Percentiles rank a stretch among this genome's conserved stretches.
These are phyloP conservation scores for Philopotamus ludificatus DNA, from an alignment of 1,140 invertebrate species.

Conservation along the genomic window DNA sequence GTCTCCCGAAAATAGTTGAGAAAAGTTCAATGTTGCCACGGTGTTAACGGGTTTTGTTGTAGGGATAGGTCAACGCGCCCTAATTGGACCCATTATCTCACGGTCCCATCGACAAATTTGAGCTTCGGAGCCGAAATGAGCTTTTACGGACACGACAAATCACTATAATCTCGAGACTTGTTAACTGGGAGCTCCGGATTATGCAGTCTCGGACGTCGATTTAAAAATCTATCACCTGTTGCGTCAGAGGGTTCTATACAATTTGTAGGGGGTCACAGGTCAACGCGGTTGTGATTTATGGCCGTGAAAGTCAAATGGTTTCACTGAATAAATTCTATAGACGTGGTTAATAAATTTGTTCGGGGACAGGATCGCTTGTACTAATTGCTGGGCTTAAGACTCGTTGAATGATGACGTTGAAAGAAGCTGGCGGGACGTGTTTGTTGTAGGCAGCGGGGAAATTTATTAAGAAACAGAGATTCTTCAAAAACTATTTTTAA, in stretches of 20 bases:
- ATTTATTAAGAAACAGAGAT: neutral
- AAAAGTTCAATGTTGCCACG: neutral
- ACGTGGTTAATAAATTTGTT: neutral
- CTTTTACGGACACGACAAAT: neutral
- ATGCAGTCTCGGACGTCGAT: no score
- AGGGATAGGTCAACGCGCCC: slow-evolving; percentile 6
- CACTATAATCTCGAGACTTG: neutral
- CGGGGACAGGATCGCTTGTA: neutral
- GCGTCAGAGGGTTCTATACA: no score
- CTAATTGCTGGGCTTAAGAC: slow-evolving; percentile 10
- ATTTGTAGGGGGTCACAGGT: neutral
- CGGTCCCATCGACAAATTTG: neutral
- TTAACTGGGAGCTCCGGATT: no score
- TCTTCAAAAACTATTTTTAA: neutral
- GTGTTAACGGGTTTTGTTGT: neutral
- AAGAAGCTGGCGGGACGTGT: neutral
- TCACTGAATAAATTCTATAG: neutral
- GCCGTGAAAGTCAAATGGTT: neutral
- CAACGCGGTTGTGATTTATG: neutral
- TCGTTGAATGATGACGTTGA: slow-evolving; percentile 14
- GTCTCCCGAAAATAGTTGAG: neutral
- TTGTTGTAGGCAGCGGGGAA: neutral
- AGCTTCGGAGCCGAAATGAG: neutral
- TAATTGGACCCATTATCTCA: neutral
- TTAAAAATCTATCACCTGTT: no score